A percentile compares a stretch with the other conserved stretches of the same genome.
phyloP scores from a whole-genome alignment of 2,888 invertebrate genomes.

The Esperia sulphurella region DNA sequence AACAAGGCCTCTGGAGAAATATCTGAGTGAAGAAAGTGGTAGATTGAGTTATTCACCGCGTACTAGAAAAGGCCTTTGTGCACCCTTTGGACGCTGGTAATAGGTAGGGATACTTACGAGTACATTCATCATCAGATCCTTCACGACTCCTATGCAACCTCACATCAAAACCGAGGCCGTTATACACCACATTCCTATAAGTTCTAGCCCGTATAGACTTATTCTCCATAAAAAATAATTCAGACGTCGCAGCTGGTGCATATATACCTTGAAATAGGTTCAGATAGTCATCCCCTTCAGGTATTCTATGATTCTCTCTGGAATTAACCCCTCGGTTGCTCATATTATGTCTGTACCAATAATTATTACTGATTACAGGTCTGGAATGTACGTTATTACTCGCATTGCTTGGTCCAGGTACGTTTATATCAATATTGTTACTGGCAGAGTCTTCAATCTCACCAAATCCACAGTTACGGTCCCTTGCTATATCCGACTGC shows the following conservation, averaged over 20 bases:
- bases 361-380: not conserved
- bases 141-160: slow-evolving; percentile 14
- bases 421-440: slow-evolving; percentile 1
- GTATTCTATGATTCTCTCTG: slow-evolving; percentile 32
- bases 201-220: slow-evolving; percentile 31
- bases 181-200: slow-evolving; percentile 30
- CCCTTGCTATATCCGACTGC: not conserved
- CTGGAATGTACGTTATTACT: not conserved
- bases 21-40: no score
- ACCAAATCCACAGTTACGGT: not conserved
- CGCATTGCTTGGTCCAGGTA: slow-evolving; percentile 1
- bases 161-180: slow-evolving; percentile 39
- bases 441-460: slow-evolving; percentile 1
- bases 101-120: no score
- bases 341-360: not conserved
- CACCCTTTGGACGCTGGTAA: no score
- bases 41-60: no score
- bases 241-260: slow-evolving; percentile 10
- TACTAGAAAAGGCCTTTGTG: no score
- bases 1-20: no score
- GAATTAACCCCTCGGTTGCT: slow-evolving; percentile 7
- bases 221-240: slow-evolving; percentile 34
- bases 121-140: slow-evolving; percentile 8
- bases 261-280: slow-evolving; percentile 38
- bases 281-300: slow-evolving; percentile 37